These are phyloP conservation scores for Acrobasis consociella DNA, from an alignment of 2,888 invertebrate species.

Conservation along the genomic window DNA sequence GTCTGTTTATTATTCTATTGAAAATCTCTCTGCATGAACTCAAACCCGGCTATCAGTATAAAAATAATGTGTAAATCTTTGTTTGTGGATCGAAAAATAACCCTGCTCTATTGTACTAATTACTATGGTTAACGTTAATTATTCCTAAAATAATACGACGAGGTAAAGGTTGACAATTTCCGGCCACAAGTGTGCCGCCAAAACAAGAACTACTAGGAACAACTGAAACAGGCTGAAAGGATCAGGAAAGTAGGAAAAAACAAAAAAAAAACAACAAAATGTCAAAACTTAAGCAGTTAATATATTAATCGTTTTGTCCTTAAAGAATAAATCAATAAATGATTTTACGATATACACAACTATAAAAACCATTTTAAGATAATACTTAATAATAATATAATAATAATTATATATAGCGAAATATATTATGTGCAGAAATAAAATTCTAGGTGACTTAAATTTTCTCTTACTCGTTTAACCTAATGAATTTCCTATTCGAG, in stretches of 20 bases:
- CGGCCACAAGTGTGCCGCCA: slow-evolving; percentile 60
- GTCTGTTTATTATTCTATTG: slow-evolving; percentile 68
- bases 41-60: slow-evolving; percentile 81
- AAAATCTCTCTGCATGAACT: slow-evolving; percentile 74
- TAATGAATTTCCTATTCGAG: slow-evolving; percentile 81
- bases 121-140: slow-evolving; percentile 81
- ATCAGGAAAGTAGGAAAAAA: slow-evolving; percentile 61
- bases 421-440: slow-evolving; percentile 84
- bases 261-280: slow-evolving; percentile 77
- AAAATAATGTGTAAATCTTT: slow-evolving; percentile 79
- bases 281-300: slow-evolving; percentile 82
- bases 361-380: slow-evolving; percentile 82
- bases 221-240: slow-evolving; percentile 60
- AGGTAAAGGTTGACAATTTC: slow-evolving; percentile 80
- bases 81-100: slow-evolving; percentile 82
- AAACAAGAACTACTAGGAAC: slow-evolving; percentile 54
- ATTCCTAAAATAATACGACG: slow-evolving; percentile 79
- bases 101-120: slow-evolving; percentile 83
- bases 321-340: slow-evolving; percentile 82
- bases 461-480: slow-evolving; percentile 81
- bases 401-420: slow-evolving; percentile 83
- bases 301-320: slow-evolving; percentile 82
- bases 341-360: slow-evolving; percentile 83
- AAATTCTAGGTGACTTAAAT: slow-evolving; percentile 83
- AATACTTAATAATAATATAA: slow-evolving; percentile 83